Evolutionary conservation across 2,888 invertebrate species (phyloP).

Genomic region (Empis stercorea): DNA sequence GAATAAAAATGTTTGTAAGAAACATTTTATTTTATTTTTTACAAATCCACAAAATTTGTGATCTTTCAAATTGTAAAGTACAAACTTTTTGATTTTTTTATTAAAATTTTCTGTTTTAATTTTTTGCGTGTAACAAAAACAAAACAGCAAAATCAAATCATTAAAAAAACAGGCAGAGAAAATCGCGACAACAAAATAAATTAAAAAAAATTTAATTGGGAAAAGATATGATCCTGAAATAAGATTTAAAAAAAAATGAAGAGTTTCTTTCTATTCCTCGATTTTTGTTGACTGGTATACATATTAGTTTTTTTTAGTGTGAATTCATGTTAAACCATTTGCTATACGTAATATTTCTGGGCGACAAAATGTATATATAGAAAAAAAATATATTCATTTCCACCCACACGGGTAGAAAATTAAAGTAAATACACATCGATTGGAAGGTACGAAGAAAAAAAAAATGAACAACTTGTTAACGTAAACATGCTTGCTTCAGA

Average conservation of each 20-base stretch:
- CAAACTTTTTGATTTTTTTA: neutral
- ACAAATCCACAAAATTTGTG: no score
- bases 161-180: constrained; percentile 10
- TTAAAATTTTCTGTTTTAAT: neutral
- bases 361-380: constrained; percentile 5
- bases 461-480: constrained; percentile 31
- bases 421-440: neutral
- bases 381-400: constrained; percentile 6
- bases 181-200: constrained; percentile 26
- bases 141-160: constrained; percentile 5
- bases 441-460: no score
- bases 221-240: constrained; percentile 21
- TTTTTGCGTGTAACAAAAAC: constrained; percentile 1
- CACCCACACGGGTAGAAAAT: neutral
- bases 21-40: no score
- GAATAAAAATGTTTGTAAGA: no score
- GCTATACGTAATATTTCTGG: constrained; percentile 12
- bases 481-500: constrained; percentile 22
- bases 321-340: constrained; percentile 13
- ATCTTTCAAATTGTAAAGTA: no score
- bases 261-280: constrained; percentile 10
- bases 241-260: constrained; percentile 12
- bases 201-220: constrained; percentile 38
- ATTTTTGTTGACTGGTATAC: constrained; percentile 1
- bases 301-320: constrained; percentile 1